Conservation (phyloP, 2,797 vertebrate genomes). For the Hoplostethus mediterraneus region DNA sequence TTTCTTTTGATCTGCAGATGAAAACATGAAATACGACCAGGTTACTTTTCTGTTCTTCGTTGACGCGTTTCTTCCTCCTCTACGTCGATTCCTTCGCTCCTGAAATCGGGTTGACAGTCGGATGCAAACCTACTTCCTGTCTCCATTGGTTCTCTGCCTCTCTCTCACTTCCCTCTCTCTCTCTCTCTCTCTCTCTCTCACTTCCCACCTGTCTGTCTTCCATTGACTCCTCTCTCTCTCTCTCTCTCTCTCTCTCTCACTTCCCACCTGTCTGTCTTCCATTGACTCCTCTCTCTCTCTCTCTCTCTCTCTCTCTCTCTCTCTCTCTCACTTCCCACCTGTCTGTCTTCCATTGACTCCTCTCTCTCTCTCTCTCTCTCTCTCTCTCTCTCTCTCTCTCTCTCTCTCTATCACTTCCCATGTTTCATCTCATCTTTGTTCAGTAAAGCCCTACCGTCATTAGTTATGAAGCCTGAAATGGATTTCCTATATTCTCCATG, state of each 20-base stretch:
- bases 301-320: conserved; percentile 1
- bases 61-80: background rate
- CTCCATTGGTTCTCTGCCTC: background rate
- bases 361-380: background rate
- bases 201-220: background rate
- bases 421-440: conserved; percentile 45
- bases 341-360: background rate
- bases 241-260: background rate
- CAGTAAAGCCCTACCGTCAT: conserved; percentile 28
- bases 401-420: conserved; percentile 2
- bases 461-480: conserved; percentile 54
- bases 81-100: too few species aligned
- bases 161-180: conserved; percentile 8
- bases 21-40: too few species aligned
- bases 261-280: background rate
- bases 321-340: background rate
- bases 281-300: background rate
- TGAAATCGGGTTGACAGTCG: too few species aligned
- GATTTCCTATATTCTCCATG: conserved; percentile 40
- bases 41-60: too few species aligned
- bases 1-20: too few species aligned
- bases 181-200: background rate
- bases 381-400: background rate
- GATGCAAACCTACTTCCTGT: background rate
- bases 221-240: background rate